Base-by-base conservation (phyloP, 2,113 vertebrate species). In the Tragelaphus strepsiceros region DNA sequence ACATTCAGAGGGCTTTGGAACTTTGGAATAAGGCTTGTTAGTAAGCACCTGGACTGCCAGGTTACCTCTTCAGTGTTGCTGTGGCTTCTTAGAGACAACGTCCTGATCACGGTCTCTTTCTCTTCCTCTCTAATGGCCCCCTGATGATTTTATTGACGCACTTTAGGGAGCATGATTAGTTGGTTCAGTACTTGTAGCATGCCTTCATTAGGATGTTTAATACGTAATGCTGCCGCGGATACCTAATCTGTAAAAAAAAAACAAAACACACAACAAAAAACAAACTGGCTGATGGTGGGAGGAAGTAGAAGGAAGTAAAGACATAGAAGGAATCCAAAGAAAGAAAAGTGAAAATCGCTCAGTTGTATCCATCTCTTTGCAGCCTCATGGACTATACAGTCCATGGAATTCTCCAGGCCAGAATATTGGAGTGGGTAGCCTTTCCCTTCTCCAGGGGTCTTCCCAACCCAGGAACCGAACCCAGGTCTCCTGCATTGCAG, bases 141-240 rank as follows among this genome's bases (percentile, higher is more conserved):
- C 96, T 97, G 94, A 89, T 98, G 98, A 86, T 93, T 98, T 98
- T 96, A 96, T 84, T 98, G 97, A 98, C 1, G 58, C 61, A 97
- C 74, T 74, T 95, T 97, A 91, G 97, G 98, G 96, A 98, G 90
- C 71, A 56, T 17, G n/a, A 96, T 97, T 92, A 98, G 94, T 97
- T 98, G 91, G 54, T 88, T 98, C 83, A 90, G 58, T 91, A 35
- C 74, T 91, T 97, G 77, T 43, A 46, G 62, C 11, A 74, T 96
- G 90, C 94, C 58, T 97, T 98, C 98, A 97, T 98, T 98, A 98
- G 96, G 53, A 88, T 95, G 13, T 91, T 91, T 98, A 67, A 56
- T 96, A 43, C 3, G 3, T 77, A 91, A 94, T 98, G 30, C 32
- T 97, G 1, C 84, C 71, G 92, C 59, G 97, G 88, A 94, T 88